Evolutionary conservation across 2,797 vertebrate species (phyloP).

Genomic region (Syndactyla subalaris): DNA sequence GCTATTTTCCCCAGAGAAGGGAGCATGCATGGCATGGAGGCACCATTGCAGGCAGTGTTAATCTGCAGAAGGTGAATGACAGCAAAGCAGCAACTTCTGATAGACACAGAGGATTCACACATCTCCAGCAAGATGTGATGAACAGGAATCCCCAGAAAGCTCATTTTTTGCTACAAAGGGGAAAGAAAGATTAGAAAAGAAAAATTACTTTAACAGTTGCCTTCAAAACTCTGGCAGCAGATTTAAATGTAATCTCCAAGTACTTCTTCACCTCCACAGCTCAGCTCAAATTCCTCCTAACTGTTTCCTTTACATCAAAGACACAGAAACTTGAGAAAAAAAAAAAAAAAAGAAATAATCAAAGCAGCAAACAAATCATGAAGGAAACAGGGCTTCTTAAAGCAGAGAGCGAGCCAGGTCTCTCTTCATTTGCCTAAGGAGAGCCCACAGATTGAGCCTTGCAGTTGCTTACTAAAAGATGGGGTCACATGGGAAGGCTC

Average conservation of each 20-base stretch:
- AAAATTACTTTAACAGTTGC: not conserved
- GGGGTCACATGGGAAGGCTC: slow-evolving; percentile 13
- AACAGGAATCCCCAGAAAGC: not conserved
- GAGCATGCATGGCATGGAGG: fast-evolving
- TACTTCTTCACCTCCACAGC: not conserved
- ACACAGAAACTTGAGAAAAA: not conserved
- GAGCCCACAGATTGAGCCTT: not conserved
- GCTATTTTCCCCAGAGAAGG: not conserved
- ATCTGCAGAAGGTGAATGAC: not conserved
- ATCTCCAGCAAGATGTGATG: not conserved
- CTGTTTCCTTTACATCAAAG: slow-evolving; percentile 60
- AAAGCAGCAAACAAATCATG: slow-evolving; percentile 55
- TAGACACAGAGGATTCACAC: not conserved
- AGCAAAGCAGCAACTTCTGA: not conserved
- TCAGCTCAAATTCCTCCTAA: not conserved
- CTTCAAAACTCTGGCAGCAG: not conserved
- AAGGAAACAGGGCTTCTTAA: not conserved
- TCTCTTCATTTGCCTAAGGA: slow-evolving; percentile 7
- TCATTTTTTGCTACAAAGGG: not conserved
- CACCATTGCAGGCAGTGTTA: not conserved
- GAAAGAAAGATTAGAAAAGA: not conserved
- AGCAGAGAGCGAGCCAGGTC: not conserved
- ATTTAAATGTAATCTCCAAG: not conserved
- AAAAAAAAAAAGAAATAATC: not conserved
- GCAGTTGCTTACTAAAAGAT: not conserved